Base-by-base conservation (phyloP, 2,888 invertebrate genomes). In the Athalia circularis region DNA sequence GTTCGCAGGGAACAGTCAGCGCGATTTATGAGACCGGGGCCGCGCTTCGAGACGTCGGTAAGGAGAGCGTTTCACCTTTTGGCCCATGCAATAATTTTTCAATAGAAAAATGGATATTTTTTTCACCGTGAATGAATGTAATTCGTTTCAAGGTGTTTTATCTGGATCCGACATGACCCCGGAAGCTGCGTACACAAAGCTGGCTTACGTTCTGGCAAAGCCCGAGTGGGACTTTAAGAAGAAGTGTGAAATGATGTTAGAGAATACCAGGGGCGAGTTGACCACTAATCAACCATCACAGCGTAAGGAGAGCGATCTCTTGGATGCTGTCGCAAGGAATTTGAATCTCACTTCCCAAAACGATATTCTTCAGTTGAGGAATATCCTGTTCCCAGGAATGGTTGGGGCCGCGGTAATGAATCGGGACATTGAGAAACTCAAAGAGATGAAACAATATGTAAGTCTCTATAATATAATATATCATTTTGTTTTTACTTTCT, bases 111-210 rank as follows among this genome's bases (percentile, higher is more conserved):
- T 54, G 9, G 9, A 8, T n/a, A 29, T 61, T 5, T 61, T 43
- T 47, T 59, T 47, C 13, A 7, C 3, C 29, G 88, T 96, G 79
- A 90, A 92, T 52, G 93, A 94, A 77, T 74, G 6, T 47, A 4
- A 54, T 43, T 50, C 68, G 64, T 48, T 65, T 57, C 64, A 92
- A 77, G 97, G 97, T 0, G 95, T 97, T 0, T 93, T 96, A 47
- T 93, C 95, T 0, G 97, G 97, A 0, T 94, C 92, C 78, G 97
- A 98, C 87, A 96, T 97, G 96, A 99, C 99, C 0, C 95, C 97
- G 0, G 99, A 99, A 90, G 97, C 99, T 0, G 98, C 98, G 0
- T 92, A 98, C 7, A 94, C 97, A 2, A 99, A 99, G 90, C 92
- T 99, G 1, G 93, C 95, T 0, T 99, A 98, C 86, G 96, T 99